Base-by-base conservation (phyloP, 2,888 invertebrate species). In the Brachyptera putata region DNA sequence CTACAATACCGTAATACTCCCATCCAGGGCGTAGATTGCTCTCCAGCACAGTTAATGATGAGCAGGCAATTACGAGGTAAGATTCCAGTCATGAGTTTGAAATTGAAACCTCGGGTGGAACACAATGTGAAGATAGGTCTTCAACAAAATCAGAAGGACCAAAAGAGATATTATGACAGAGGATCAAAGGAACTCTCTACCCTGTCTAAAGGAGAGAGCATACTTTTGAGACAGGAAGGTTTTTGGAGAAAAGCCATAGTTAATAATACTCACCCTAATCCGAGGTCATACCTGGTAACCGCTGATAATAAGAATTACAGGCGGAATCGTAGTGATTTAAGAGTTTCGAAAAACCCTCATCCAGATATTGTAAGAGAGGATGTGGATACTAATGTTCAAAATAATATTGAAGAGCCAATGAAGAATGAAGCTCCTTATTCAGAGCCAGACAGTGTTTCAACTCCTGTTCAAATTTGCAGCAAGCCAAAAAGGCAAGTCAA, bases 1-100 rank as follows among this genome's bases (percentile, higher is more conserved):
- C 4, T 57, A 22, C 37, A 57, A 57, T 57, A 57, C 37, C 4
- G 57, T 16, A 46, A 25, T 18, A 57, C 57, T 21, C 57, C 57
- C 5, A 25, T 43, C n/a, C 41, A 41, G 21, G 14, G 16, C 9
- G 24, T 50, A 14, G 26, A 26, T 24, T 13, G 11, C 24, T 50
- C 49, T 26, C 49, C 49, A 11, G 49, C 49, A 4, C 49, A 50
- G 26, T 4, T 50, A 18, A 16, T 50, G 16, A 16, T 25, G 14
- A 50, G 26, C 14, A 25, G 30, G 1, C 16, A 50, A 9, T 26
- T 50, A 5, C 25, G 26, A 26, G 50, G 26, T 18, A 50, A 26
- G 26, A 16, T 50, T 14, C 49, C 49, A 25, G 26, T 26, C 16
- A 13, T 26, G 2, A 16, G 16, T n/a, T 16, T 30, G 41, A 41